A percentile compares a stretch with the other conserved stretches of the same genome.
Evolutionary conservation across 2,888 invertebrate genomes (phyloP).

Genomic region (Xestoiulus laeticollis): DNA sequence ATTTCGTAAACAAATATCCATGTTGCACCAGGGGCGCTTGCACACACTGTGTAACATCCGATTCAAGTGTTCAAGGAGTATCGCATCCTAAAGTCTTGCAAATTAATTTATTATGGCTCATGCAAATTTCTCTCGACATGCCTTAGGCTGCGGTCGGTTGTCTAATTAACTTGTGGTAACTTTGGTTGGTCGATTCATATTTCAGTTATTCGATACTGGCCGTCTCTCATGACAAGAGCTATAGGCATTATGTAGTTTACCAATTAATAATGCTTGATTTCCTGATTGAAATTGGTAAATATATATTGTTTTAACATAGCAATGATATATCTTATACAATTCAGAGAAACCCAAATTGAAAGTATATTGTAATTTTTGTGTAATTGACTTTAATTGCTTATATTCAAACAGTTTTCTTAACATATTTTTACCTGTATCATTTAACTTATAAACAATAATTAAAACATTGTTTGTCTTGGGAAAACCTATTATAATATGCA

Average conservation of each 20-base stretch:
- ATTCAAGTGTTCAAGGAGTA: background rate
- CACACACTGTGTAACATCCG: background rate
- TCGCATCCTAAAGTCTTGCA: background rate
- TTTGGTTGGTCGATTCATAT: background rate
- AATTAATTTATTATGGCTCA: background rate
- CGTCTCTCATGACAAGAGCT: background rate
- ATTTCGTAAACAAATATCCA: conserved; percentile 12
- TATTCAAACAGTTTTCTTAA: no score
- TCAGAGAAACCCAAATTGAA: no score
- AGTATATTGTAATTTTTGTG: no score
- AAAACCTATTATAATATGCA: no score
- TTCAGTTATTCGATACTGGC: background rate
- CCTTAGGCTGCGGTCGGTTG: background rate
- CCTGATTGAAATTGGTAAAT: no score
- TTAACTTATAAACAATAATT: no score
- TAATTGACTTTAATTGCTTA: no score
- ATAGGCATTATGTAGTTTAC: background rate
- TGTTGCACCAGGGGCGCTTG: background rate
- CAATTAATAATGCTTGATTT: background rate
- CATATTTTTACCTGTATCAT: no score
- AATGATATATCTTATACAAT: no score
- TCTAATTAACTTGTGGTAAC: background rate
- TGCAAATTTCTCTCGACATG: background rate
- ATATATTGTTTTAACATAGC: no score
- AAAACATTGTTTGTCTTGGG: no score